Evolutionary conservation across 2,113 vertebrate genomes (phyloP), one percentile per base, ranked within the genome.

Genomic region (Grallaria varia): DNA sequence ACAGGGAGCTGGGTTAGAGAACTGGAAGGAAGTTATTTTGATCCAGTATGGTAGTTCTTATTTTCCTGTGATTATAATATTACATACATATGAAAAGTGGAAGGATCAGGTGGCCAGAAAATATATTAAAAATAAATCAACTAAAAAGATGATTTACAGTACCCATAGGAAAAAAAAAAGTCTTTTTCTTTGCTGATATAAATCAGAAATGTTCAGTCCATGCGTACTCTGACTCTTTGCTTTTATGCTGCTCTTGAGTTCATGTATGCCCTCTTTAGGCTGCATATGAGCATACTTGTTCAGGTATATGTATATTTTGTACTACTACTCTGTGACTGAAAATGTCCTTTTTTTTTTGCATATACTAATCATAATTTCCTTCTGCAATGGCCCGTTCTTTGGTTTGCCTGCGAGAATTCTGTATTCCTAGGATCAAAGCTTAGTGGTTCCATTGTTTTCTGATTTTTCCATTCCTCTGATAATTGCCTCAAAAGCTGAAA

Each of bases 401-500:
- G 30, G 7, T 86, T 88, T 88, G 31, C 37, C 60, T 18, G 18
- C 53, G 49, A 75, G 47, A 82, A 83, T 33, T 30, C 44, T 77
- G 14, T 52, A 59, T 83, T 93, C 35, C 25, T 49, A 49, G 47
- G 37, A 49, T 64, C 8, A 42, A 77, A 91, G 25, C 62, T 77
- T 60, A 56, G 63, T n/a, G 44, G 60, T 89, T 96, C 30, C 42
- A 47, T 52, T 95, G 83, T 47, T 85, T 78, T 62, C 39, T 56
- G 63, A 33, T 71, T 84, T 90, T 71, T 71, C 40, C 12, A 20
- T 77, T 92, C 76, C 79, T 94, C 50, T 88, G 75, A 35, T 64
- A 92, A 66, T 84, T 67, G 47, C 16, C 75, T 96, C 52, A 89
- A 87, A 92, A 94, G 63, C 79, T 79, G 84, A 77, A 82, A 87